These are phyloP conservation scores for Ferrisia virgata DNA, from an alignment of 2,888 invertebrate species.

Conservation along the genomic window DNA sequence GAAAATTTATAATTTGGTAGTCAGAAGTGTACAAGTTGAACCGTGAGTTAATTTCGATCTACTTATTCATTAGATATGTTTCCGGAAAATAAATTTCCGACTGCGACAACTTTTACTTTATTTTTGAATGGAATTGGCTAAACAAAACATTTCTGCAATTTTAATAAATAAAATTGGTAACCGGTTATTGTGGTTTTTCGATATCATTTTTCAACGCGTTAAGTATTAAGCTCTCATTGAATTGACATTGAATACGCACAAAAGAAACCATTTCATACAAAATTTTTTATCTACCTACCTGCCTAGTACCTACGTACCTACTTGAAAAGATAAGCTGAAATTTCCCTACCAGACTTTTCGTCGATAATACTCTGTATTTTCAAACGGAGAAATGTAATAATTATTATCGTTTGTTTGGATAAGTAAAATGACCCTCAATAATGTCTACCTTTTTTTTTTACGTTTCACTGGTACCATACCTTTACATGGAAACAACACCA, in stretches of 20 bases:
- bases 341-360: background rate
- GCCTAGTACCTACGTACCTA: background rate
- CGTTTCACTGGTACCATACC: background rate
- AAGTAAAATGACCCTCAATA: background rate
- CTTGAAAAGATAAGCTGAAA: background rate
- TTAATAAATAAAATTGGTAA: background rate
- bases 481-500: background rate
- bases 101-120: background rate
- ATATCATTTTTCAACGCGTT: background rate
- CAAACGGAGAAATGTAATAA: background rate
- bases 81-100: too few species aligned
- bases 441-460: background rate
- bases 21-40: too few species aligned
- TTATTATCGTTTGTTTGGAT: background rate
- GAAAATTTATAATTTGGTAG: too few species aligned
- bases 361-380: background rate
- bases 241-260: slow-evolving; percentile 2
- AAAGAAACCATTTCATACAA: background rate
- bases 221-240: background rate
- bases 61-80: too few species aligned
- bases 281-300: background rate
- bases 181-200: background rate
- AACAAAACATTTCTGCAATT: background rate
- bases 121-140: background rate
- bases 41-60: too few species aligned